These are phyloP conservation scores for Crotalus viridis DNA, from an alignment of 2,113 vertebrate genomes.

Conservation along the genomic window DNA sequence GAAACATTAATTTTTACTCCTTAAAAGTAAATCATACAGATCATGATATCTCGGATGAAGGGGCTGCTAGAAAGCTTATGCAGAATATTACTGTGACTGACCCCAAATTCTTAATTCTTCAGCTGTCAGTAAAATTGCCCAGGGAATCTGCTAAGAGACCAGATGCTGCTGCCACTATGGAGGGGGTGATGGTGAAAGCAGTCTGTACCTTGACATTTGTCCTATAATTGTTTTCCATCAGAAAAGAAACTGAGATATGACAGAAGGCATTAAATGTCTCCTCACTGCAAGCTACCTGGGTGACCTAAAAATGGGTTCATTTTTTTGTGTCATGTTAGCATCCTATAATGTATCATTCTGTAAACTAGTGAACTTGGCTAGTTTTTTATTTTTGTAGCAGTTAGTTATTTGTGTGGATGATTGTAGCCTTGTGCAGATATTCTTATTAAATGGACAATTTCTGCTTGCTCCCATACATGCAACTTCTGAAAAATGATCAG, in stretches of 20 bases:
- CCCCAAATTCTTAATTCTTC: slow-evolving; percentile 62
- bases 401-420: slow-evolving; percentile 9
- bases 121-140: slow-evolving; percentile 68
- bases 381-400: background rate
- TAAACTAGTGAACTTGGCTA: background rate
- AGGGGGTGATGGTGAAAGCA: slow-evolving; percentile 25
- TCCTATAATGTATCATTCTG: background rate
- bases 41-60: slow-evolving; percentile 53
- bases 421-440: background rate
- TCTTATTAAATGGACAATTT: background rate
- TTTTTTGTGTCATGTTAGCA: background rate
- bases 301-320: slow-evolving; percentile 35
- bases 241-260: slow-evolving; percentile 65
- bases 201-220: slow-evolving; percentile 73
- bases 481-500: background rate
- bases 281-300: slow-evolving; percentile 37
- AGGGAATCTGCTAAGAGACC: slow-evolving; percentile 63
- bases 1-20: slow-evolving; percentile 55
- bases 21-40: slow-evolving; percentile 51
- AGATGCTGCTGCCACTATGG: slow-evolving; percentile 51
- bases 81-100: slow-evolving; percentile 62
- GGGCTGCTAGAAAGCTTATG: slow-evolving; percentile 50
- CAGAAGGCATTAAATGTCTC: slow-evolving; percentile 52
- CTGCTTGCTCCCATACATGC: background rate
- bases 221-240: slow-evolving; percentile 71